Evolutionary conservation across 2,113 vertebrate genomes (phyloP).

Genomic region (Paratilapia polleni): DNA sequence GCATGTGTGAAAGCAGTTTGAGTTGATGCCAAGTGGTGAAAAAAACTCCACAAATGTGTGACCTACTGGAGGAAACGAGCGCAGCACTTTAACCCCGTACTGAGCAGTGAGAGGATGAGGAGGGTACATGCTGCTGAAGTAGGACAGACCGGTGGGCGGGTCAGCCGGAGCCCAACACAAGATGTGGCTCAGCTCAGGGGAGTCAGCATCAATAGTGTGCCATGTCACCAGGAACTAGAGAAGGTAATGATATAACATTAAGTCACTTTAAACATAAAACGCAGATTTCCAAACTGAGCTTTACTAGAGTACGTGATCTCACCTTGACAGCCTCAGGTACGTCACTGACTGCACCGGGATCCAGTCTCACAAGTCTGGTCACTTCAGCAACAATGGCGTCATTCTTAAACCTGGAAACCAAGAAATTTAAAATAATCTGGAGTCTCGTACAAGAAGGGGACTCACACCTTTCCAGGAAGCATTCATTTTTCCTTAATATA

Average conservation of each 20-base stretch:
- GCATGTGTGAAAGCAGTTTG: not conserved
- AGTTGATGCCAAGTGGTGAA: not conserved
- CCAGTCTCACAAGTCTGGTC: conserved; percentile 93
- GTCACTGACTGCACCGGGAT: conserved; percentile 94
- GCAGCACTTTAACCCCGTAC: conserved; percentile 96
- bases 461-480: not conserved
- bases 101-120: conserved; percentile 97
- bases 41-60: not conserved
- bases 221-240: conserved; percentile 94
- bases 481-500: not conserved
- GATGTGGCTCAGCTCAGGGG: conserved; percentile 95
- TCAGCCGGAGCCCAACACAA: conserved; percentile 96
- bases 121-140: conserved; percentile 98
- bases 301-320: not conserved
- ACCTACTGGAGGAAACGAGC: conserved; percentile 96
- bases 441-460: not conserved
- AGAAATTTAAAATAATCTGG: not conserved
- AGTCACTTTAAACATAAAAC: not conserved
- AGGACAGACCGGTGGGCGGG: conserved; percentile 95
- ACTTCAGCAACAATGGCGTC: conserved; percentile 96
- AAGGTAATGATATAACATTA: not conserved
- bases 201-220: conserved; percentile 98
- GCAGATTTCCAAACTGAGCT: not conserved
- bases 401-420: conserved; percentile 90
- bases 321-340: conserved; percentile 98